phyloP scores from a whole-genome alignment of 1,140 invertebrate genomes.

The Fopius arisanus region DNA sequence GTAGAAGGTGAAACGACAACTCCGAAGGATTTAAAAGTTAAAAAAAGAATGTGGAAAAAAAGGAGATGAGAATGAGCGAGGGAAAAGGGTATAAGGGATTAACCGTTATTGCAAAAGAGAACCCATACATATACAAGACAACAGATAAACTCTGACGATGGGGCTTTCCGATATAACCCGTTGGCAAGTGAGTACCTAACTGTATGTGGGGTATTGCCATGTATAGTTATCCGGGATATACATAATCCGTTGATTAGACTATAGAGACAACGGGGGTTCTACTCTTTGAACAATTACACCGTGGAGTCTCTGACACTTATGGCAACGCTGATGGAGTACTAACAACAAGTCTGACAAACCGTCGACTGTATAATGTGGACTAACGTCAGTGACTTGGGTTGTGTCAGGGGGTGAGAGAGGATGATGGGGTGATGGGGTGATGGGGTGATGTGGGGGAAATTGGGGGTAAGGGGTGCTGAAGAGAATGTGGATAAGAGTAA shows the following conservation, averaged over 20 bases:
- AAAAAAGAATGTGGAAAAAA: not conserved
- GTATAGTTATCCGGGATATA: conserved; percentile 7
- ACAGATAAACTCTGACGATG: conserved; percentile 7
- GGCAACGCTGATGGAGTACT: conserved; percentile 27
- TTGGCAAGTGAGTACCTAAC: conserved; percentile 15
- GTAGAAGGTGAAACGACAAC: not conserved
- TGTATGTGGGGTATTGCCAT: conserved; percentile 11
- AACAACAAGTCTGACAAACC: conserved; percentile 25
- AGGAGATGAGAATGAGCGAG: not conserved
- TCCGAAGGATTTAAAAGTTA: too few species aligned
- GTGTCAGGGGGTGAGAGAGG: not conserved
- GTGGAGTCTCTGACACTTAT: conserved; percentile 30
- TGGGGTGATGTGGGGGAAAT: too few species aligned
- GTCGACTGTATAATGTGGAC: not conserved
- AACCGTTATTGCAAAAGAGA: conserved; percentile 31
- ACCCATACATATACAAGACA: conserved; percentile 8
- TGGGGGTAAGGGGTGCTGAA: too few species aligned
- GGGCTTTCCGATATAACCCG: conserved; percentile 1
- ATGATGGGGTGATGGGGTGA: too few species aligned
- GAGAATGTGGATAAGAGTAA: too few species aligned
- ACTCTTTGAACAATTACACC: conserved; percentile 32
- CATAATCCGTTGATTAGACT: conserved; percentile 33
- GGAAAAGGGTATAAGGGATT: conserved; percentile 23
- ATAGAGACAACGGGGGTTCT: conserved; percentile 17
- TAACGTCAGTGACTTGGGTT: not conserved